A percentile compares a stretch with the other conserved stretches of the same genome.
Evolutionary conservation across 1,140 invertebrate species (phyloP).

Genomic region (Cydia amplana): DNA sequence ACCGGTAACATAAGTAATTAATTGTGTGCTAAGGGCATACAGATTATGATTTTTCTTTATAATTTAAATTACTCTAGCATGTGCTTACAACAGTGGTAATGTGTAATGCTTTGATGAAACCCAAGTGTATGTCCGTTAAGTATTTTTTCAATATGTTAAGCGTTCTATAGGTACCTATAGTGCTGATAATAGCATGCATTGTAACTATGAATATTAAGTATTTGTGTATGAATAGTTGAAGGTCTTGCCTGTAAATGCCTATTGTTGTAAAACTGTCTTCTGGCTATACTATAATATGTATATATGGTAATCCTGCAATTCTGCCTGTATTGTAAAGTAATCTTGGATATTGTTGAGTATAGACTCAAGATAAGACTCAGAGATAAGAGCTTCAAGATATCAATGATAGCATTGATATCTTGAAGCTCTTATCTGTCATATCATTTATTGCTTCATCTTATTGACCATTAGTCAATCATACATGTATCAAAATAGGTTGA

Average conservation of each 20-base stretch:
- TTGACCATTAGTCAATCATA: conserved; percentile 3
- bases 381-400: too few relatives aligned
- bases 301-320: conserved; percentile 30
- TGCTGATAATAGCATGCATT: conserved; percentile 29
- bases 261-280: conserved; percentile 31
- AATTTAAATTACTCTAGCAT: conserved; percentile 19
- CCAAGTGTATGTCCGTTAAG: conserved; percentile 23
- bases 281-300: conserved; percentile 4
- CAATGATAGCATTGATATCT: conserved; percentile 9
- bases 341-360: conserved; percentile 11
- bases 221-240: conserved; percentile 31
- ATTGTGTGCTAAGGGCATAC: neutral
- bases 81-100: conserved; percentile 17
- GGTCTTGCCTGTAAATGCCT: conserved; percentile 27
- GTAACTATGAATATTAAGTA: conserved; percentile 24
- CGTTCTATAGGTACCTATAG: conserved; percentile 10
- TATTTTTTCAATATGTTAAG: conserved; percentile 20
- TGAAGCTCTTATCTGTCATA: neutral
- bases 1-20: neutral
- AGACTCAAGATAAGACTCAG: too few relatives aligned
- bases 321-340: conserved; percentile 19
- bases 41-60: neutral
- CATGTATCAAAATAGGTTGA: conserved; percentile 14
- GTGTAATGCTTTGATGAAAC: conserved; percentile 20
- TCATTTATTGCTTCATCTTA: conserved; percentile 17